A percentile compares a stretch with the other conserved stretches of the same genome.
phyloP scores from a whole-genome alignment of 2,113 vertebrate genomes.

The Sylvia atricapilla region DNA sequence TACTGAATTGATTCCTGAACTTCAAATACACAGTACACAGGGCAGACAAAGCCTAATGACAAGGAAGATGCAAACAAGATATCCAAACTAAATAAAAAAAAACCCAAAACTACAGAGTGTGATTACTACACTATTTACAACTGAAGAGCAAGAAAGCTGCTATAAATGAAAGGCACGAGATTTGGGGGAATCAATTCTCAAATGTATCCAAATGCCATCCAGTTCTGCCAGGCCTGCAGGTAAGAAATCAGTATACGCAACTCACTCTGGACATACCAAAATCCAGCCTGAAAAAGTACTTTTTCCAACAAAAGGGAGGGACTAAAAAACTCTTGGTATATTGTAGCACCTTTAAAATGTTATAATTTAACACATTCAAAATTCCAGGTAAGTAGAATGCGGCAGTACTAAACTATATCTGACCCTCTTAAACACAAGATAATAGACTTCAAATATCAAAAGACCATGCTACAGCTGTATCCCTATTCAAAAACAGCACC shows the following conservation, averaged over 20 bases:
- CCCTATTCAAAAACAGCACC: not conserved
- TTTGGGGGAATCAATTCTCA: not conserved
- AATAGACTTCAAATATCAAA: not conserved
- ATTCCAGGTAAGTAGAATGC: not conserved
- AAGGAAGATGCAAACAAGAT: not conserved
- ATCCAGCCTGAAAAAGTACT: not conserved
- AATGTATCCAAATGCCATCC: not conserved
- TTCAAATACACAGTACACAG: not conserved
- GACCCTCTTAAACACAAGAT: not conserved
- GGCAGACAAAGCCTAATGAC: not conserved
- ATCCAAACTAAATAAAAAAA: not conserved
- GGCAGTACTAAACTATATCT: not conserved
- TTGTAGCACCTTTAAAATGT: not conserved
- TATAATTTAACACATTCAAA: not conserved
- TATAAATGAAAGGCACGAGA: not conserved
- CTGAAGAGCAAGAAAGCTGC: not conserved
- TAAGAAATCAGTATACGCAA: not conserved
- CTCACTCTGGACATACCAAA: not conserved
- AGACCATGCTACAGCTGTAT: not conserved
- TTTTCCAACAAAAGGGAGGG: not conserved
- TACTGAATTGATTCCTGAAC: not conserved
- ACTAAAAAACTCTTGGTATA: not conserved
- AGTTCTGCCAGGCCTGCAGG: not conserved
- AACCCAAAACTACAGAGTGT: not conserved
- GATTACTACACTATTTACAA: not conserved